phyloP scores from a whole-genome alignment of 2,888 invertebrate species.

The Lydus trimaculatus region DNA sequence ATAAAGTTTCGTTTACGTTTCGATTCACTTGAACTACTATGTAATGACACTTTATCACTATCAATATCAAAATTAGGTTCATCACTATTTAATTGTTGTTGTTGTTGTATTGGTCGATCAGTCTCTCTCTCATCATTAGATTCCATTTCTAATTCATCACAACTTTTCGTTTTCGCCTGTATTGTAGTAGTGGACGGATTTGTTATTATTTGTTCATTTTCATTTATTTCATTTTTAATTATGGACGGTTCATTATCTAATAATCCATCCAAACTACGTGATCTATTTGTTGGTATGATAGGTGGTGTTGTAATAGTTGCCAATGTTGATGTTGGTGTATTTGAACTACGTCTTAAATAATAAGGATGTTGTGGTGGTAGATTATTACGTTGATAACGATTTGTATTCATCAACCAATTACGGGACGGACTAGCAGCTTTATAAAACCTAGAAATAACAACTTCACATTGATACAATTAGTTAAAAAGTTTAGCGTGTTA shows the following conservation, averaged over 20 bases:
- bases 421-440: slow-evolving; percentile 72
- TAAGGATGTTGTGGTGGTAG: slow-evolving; percentile 58
- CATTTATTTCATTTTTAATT: slow-evolving; percentile 34
- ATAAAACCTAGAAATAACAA: slow-evolving; percentile 65
- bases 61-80: slow-evolving; percentile 33
- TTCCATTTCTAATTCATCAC: slow-evolving; percentile 51
- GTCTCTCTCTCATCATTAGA: slow-evolving; percentile 49
- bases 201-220: not conserved
- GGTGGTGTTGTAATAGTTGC: slow-evolving; percentile 43
- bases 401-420: slow-evolving; percentile 64
- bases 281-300: slow-evolving; percentile 60
- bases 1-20: slow-evolving; percentile 82
- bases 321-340: slow-evolving; percentile 57
- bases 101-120: slow-evolving; percentile 23
- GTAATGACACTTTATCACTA: slow-evolving; percentile 64
- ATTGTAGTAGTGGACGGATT: not conserved
- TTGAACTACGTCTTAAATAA: slow-evolving; percentile 58
- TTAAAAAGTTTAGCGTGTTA: slow-evolving; percentile 37
- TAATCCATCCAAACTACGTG: slow-evolving; percentile 71
- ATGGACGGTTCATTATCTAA: slow-evolving; percentile 58
- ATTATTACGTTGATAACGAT: slow-evolving; percentile 48
- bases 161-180: slow-evolving; percentile 48
- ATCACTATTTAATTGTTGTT: slow-evolving; percentile 39
- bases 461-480: slow-evolving; percentile 32
- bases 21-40: slow-evolving; percentile 65